Conservation (phyloP, 2,797 vertebrate species). For the Threskiornis aethiopicus region DNA sequence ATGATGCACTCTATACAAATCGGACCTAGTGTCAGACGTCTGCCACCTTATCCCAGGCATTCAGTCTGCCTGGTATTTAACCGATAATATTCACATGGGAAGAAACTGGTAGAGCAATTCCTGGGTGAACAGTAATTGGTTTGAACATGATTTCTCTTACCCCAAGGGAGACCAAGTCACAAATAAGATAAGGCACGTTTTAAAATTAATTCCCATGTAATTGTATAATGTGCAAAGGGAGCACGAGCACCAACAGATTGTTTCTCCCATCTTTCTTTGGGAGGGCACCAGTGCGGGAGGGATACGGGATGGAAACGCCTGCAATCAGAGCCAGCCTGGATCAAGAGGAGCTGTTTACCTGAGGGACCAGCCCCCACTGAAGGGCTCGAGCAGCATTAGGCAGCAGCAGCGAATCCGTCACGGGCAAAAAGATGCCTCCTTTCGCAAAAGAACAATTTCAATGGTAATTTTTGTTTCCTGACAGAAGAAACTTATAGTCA, state of each 20-base stretch:
- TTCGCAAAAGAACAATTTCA: not conserved
- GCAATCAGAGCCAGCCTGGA: not conserved
- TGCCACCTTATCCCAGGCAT: not conserved
- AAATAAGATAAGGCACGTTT: not conserved
- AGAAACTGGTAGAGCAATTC: not conserved
- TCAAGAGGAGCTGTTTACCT: accelerated
- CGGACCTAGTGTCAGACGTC: not conserved
- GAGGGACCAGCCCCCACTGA: accelerated
- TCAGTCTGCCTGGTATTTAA: not conserved
- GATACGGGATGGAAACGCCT: accelerated
- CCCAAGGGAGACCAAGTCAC: not conserved
- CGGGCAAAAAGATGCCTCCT: not conserved
- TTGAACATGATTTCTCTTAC: not conserved
- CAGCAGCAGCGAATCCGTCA: not conserved
- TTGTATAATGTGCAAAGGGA: not conserved
- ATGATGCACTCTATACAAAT: not conserved
- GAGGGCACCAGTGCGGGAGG: accelerated
- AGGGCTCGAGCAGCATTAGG: accelerated
- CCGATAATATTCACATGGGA: not conserved
- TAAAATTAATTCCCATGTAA: slow-evolving; percentile 3
- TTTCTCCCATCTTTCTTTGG: not conserved
- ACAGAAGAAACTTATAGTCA: not conserved
- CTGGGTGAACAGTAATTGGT: not conserved
- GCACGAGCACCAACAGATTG: not conserved
- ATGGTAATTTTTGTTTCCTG: not conserved